Conservation (phyloP, 2,113 vertebrate genomes). For the Sylvicapra grimmia region DNA sequence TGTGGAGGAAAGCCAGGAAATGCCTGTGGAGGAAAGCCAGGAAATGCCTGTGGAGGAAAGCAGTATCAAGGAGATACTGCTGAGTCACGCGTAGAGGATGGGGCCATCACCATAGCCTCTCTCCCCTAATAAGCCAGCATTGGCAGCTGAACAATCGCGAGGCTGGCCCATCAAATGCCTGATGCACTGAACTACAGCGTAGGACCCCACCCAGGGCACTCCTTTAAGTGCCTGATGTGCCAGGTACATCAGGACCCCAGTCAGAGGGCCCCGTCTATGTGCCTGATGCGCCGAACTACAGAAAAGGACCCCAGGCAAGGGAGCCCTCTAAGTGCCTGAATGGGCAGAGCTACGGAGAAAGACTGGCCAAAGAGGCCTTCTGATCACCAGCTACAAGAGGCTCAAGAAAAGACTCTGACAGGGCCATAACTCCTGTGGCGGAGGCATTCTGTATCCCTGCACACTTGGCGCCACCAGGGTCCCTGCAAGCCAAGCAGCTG, state of each 20-base stretch:
- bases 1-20: too few species aligned
- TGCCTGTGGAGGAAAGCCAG: neutral
- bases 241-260: neutral
- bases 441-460: neutral
- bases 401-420: neutral
- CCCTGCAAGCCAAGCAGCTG: neutral
- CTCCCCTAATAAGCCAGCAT: neutral
- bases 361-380: neutral
- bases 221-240: neutral
- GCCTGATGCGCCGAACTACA: neutral
- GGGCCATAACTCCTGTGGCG: fast-evolving
- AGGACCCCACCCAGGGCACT: neutral
- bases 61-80: neutral
- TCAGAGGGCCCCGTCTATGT: neutral
- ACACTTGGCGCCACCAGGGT: neutral
- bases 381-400: neutral
- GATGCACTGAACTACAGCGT: neutral
- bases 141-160: neutral
- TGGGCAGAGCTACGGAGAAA: neutral
- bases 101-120: neutral
- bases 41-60: too few species aligned
- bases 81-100: fast-evolving
- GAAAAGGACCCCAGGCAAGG: neutral
- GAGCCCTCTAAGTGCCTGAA: neutral
- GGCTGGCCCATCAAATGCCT: neutral